Evolutionary conservation across 2,888 invertebrate genomes (phyloP).

Genomic region (Sinopyrophorus schimmeli): DNA sequence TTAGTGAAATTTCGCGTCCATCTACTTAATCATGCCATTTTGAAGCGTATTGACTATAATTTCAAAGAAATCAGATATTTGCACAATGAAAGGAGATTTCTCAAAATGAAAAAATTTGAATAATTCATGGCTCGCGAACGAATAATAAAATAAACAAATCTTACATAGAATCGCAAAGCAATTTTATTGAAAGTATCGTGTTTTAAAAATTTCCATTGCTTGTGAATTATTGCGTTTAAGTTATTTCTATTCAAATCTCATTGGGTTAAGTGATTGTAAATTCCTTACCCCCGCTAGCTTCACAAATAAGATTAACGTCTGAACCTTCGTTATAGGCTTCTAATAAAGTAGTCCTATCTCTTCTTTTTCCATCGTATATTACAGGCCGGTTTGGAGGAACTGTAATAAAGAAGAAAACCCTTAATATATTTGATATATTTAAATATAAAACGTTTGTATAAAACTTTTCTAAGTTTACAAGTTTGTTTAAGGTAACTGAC

Average conservation of each 20-base stretch:
- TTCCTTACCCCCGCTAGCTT: slow-evolving; percentile 77
- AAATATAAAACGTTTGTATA: slow-evolving; percentile 1
- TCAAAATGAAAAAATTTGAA: slow-evolving; percentile 21
- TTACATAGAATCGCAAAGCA: slow-evolving; percentile 22
- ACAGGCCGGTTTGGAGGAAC: slow-evolving; percentile 82
- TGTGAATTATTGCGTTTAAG: too few species aligned
- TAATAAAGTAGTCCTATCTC: slow-evolving; percentile 74
- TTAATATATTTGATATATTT: too few species aligned
- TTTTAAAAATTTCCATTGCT: slow-evolving; percentile 25
- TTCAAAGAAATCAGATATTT: slow-evolving; percentile 37
- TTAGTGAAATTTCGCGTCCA: slow-evolving; percentile 19
- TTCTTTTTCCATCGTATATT: slow-evolving; percentile 77
- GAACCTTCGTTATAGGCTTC: slow-evolving; percentile 87
- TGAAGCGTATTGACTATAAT: slow-evolving; percentile 33
- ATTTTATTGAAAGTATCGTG: slow-evolving; percentile 14
- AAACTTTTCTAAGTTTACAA: not conserved
- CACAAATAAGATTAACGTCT: slow-evolving; percentile 79
- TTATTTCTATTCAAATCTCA: slow-evolving; percentile 17
- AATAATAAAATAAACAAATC: slow-evolving; percentile 26
- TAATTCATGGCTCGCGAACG: slow-evolving; percentile 24
- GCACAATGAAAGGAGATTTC: slow-evolving; percentile 28
- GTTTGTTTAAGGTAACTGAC: slow-evolving; percentile 22
- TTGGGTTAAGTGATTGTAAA: slow-evolving; percentile 15
- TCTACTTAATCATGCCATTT: slow-evolving; percentile 29
- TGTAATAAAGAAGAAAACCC: slow-evolving; percentile 61